phyloP scores from a whole-genome alignment of 2,888 invertebrate genomes.

The Idaea biselata region DNA sequence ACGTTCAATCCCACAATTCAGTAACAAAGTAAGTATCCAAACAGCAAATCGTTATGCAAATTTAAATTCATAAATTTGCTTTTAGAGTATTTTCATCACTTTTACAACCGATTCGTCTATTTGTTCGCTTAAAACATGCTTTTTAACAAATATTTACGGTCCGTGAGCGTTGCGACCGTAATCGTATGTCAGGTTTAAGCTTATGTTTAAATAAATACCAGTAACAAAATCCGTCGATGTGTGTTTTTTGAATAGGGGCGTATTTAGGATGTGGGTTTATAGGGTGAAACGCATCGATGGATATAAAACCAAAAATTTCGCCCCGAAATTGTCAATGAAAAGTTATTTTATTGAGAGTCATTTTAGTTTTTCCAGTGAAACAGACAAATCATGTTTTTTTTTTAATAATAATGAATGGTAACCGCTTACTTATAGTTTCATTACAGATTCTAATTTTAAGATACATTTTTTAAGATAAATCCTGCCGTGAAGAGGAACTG shows the following conservation, averaged over 20 bases:
- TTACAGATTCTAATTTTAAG: too few relatives aligned
- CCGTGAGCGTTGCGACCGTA: conserved; percentile 49
- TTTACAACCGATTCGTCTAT: conserved; percentile 40
- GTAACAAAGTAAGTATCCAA: background rate
- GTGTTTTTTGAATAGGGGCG: conserved; percentile 18
- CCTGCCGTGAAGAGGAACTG: too few relatives aligned
- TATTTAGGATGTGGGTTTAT: conserved; percentile 20
- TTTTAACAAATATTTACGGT: conserved; percentile 66
- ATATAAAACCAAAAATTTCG: background rate
- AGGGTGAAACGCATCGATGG: conserved; percentile 5
- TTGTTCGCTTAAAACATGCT: conserved; percentile 48
- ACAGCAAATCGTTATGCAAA: conserved; percentile 4
- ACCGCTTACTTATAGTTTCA: too few relatives aligned
- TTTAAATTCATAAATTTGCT: conserved; percentile 17
- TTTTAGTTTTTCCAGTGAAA: background rate
- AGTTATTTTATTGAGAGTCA: conserved; percentile 1
- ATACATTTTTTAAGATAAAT: too few relatives aligned
- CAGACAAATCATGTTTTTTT: background rate
- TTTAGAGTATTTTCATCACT: conserved; percentile 32
- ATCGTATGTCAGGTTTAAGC: conserved; percentile 65
- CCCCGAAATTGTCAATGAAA: conserved; percentile 5
- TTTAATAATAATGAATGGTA: too few relatives aligned
- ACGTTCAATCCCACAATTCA: conserved; percentile 7
- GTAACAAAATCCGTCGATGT: conserved; percentile 46
- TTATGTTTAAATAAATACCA: conserved; percentile 61